Percentiles rank a stretch among this genome's conserved stretches.
Evolutionary conservation across 2,113 vertebrate species (phyloP).

Genomic region (Cephalopholis sonnerati): DNA sequence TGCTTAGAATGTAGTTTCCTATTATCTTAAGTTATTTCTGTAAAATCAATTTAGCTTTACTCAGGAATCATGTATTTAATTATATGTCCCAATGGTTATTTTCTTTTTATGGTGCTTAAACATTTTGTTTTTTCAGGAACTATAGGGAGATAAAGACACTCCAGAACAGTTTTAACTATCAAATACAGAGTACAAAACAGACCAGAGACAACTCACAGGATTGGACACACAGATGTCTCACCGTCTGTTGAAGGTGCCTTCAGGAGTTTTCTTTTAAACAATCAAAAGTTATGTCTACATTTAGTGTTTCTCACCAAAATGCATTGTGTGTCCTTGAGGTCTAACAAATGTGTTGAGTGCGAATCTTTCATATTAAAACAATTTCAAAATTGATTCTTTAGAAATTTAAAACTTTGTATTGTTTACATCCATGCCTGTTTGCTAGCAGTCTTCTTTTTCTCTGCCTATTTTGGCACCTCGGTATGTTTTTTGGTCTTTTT

Average conservation of each 20-base stretch:
- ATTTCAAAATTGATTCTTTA: background rate
- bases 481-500: too few species aligned
- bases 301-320: background rate
- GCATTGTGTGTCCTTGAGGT: background rate
- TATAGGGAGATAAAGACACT: background rate
- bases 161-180: background rate
- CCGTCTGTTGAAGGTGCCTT: background rate
- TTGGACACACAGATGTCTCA: background rate
- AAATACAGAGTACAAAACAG: background rate
- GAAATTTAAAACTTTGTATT: background rate
- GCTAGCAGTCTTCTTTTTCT: background rate
- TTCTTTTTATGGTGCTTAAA: background rate
- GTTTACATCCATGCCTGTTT: background rate
- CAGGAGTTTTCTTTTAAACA: background rate
- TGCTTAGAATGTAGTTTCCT: constrained; percentile 18
- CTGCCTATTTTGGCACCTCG: background rate
- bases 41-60: background rate
- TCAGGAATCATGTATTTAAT: background rate
- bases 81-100: background rate
- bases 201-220: background rate
- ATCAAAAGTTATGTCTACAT: background rate
- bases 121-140: background rate
- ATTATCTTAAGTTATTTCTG: background rate
- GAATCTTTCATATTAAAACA: background rate
- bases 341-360: background rate